A percentile compares a stretch with the other conserved stretches of the same genome.
Conservation (phyloP, 2,888 invertebrate species). For the Entomobrya multifasciata region DNA sequence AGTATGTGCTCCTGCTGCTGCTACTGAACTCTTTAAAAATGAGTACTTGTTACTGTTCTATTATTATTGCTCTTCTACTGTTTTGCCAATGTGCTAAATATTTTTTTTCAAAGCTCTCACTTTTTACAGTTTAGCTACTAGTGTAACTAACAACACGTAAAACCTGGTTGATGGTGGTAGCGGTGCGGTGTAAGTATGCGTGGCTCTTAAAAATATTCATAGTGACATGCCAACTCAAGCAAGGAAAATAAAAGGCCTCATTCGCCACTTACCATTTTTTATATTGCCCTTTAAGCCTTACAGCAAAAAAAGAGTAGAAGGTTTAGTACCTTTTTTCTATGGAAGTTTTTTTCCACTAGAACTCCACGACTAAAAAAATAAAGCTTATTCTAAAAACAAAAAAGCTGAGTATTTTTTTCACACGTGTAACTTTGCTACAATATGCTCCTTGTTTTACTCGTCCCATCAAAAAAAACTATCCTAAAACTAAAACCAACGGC, state of each 20-base stretch:
- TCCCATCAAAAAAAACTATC: not conserved
- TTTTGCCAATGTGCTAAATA: too few species aligned
- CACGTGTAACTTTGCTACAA: too few species aligned
- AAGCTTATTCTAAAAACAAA: too few species aligned
- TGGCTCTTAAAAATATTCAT: not conserved
- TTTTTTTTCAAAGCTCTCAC: not conserved
- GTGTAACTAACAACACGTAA: too few species aligned
- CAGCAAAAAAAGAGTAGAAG: not conserved
- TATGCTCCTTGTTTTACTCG: too few species aligned
- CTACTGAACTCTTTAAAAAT: not conserved
- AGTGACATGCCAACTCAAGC: slow-evolving; percentile 24
- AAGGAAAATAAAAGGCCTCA: slow-evolving; percentile 21
- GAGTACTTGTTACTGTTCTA: not conserved
- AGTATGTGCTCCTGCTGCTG: too few species aligned
- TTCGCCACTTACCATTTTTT: not conserved
- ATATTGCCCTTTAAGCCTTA: not conserved
- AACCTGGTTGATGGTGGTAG: too few species aligned
- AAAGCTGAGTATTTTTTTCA: too few species aligned
- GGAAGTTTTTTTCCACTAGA: too few species aligned
- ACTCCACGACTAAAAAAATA: too few species aligned
- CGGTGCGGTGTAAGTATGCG: too few species aligned
- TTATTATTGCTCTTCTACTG: not conserved
- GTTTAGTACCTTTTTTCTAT: too few species aligned
- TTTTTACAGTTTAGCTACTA: not conserved
- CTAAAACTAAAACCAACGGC: not conserved